These are phyloP conservation scores for Acropternis orthonyx DNA, from an alignment of 2,797 vertebrate genomes.

Conservation along the genomic window DNA sequence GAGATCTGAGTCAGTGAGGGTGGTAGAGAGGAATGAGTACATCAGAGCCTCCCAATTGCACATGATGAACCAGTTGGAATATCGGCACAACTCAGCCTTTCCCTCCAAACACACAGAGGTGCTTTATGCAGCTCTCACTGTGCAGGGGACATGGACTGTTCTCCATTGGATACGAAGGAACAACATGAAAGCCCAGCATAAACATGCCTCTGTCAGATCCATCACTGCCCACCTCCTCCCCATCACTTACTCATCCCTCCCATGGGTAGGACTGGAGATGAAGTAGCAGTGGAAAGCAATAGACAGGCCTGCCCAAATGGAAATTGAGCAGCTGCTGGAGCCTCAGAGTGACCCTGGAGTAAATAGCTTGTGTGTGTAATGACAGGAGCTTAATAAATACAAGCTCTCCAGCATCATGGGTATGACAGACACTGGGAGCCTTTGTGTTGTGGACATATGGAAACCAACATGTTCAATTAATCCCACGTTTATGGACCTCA, in stretches of 20 bases:
- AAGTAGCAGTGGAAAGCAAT: conserved; percentile 6
- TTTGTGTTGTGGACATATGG: background rate
- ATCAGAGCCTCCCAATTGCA: background rate
- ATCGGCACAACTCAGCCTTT: background rate
- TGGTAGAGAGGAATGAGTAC: conserved; percentile 12
- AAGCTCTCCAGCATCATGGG: background rate
- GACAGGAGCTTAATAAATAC: background rate
- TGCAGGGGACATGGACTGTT: background rate
- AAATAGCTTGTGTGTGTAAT: background rate
- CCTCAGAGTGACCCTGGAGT: background rate
- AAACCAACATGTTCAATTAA: background rate
- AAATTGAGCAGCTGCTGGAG: background rate
- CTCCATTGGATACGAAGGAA: background rate
- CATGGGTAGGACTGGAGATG: background rate
- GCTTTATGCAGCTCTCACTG: background rate
- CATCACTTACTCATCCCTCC: conserved; percentile 35
- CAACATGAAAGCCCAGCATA: background rate
- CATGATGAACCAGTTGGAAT: background rate
- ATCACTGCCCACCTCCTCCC: background rate
- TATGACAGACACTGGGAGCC: background rate
- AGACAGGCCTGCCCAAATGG: background rate
- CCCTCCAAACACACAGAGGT: background rate
- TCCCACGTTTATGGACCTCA: background rate
- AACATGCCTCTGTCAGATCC: conserved; percentile 25
- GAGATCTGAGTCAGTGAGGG: conserved; percentile 11